A percentile compares a stretch with the other conserved stretches of the same genome.
Evolutionary conservation across 2,113 vertebrate species (phyloP).

Genomic region (Pseudonaja textilis): DNA sequence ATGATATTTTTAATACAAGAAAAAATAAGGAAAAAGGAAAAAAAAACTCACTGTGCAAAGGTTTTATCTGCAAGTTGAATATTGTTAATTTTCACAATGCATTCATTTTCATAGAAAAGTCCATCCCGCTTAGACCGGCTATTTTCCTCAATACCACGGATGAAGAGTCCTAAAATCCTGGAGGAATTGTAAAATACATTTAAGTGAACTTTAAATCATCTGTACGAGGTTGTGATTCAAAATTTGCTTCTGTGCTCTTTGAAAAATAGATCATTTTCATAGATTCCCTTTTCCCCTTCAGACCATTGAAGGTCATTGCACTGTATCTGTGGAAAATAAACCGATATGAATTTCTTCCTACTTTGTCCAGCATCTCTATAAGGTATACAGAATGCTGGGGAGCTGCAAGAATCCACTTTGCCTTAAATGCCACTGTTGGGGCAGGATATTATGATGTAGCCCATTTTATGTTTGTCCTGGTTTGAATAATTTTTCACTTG

Average conservation of each 20-base stretch:
- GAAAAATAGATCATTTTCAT: neutral
- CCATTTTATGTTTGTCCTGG: neutral
- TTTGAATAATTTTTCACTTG: neutral
- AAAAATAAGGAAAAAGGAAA: conserved; percentile 4
- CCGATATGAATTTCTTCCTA: neutral
- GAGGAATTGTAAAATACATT: conserved; percentile 28
- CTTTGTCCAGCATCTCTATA: neutral
- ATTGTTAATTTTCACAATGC: conserved; percentile 91
- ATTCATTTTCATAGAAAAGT: conserved; percentile 89
- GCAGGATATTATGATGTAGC: neutral
- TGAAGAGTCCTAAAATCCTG: conserved; percentile 88
- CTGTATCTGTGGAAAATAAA: neutral
- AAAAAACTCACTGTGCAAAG: conserved; percentile 87
- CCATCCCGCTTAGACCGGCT: conserved; percentile 87
- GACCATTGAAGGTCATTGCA: neutral
- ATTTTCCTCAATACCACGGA: conserved; percentile 89
- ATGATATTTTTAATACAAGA: conserved; percentile 6
- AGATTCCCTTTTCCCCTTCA: neutral
- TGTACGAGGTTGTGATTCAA: neutral
- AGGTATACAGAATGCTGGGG: neutral
- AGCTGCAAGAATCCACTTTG: neutral
- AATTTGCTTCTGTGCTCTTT: neutral
- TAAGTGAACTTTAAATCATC: neutral
- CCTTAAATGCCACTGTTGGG: neutral
- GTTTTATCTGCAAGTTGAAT: conserved; percentile 89